Conservation (phyloP, 2,797 vertebrate genomes). For the Mus spretus region DNA sequence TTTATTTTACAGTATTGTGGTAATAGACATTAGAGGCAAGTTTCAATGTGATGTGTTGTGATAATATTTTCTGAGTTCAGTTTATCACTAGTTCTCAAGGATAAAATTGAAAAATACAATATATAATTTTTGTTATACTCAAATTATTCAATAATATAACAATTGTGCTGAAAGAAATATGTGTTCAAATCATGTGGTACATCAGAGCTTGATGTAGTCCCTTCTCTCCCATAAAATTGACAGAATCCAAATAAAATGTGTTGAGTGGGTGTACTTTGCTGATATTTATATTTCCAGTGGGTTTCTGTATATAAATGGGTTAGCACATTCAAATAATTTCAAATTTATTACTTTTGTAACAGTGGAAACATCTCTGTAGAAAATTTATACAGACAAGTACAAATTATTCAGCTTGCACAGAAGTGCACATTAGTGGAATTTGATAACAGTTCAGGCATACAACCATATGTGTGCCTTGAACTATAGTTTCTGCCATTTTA, state of each 20-base stretch:
- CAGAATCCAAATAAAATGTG: slow-evolving; percentile 44
- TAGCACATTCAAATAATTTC: slow-evolving; percentile 21
- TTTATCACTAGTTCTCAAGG: not conserved
- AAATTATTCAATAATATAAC: not conserved
- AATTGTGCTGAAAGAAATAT: slow-evolving; percentile 8
- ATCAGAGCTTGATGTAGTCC: not conserved
- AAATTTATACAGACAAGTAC: not conserved
- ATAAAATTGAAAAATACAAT: not conserved
- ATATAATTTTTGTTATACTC: not conserved
- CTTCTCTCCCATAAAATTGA: not conserved
- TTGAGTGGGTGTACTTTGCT: not conserved
- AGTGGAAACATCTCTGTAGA: slow-evolving; percentile 28
- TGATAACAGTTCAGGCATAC: not conserved
- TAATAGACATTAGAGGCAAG: not conserved
- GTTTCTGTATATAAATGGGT: not conserved
- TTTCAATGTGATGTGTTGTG: not conserved
- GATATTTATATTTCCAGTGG: slow-evolving; percentile 23
- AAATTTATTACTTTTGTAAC: slow-evolving; percentile 1
- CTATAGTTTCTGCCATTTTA: not conserved
- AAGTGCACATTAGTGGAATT: slow-evolving; percentile 27
- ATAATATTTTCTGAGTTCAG: slow-evolving; percentile 21
- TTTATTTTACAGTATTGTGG: not conserved
- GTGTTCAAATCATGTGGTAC: slow-evolving; percentile 17
- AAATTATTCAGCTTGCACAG: slow-evolving; percentile 2
- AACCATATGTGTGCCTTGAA: not conserved